Percentiles rank a stretch among this genome's conserved stretches.
These are phyloP conservation scores for Betta splendens DNA, from an alignment of 2,797 vertebrate species.

Conservation along the genomic window DNA sequence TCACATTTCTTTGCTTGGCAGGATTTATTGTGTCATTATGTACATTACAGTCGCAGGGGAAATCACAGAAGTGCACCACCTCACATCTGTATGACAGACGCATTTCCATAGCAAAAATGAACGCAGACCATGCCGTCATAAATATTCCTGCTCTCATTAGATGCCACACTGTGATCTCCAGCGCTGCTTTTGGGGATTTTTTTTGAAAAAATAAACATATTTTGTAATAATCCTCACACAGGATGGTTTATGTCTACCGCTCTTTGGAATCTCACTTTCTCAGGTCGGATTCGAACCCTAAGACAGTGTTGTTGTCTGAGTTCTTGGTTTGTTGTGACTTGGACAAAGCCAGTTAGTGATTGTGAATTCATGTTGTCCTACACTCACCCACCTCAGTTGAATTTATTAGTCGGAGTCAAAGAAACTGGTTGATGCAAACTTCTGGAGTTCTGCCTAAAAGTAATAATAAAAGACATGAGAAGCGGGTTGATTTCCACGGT, in stretches of 20 bases:
- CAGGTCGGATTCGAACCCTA: background rate
- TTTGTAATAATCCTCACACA: background rate
- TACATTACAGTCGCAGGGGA: constrained; percentile 45
- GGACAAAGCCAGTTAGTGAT: no score
- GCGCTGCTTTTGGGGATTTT: background rate
- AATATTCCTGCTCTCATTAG: constrained; percentile 4
- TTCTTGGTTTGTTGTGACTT: no score
- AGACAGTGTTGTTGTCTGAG: no score
- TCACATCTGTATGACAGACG: constrained; percentile 53
- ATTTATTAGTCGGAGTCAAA: no score
- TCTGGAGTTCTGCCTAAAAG: no score
- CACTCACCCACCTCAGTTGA: no score
- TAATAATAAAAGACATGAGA: no score
- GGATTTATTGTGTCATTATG: constrained; percentile 56
- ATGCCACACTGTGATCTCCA: background rate
- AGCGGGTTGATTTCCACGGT: no score
- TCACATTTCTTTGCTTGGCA: constrained; percentile 39
- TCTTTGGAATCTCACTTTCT: constrained; percentile 10
- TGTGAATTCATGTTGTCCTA: no score
- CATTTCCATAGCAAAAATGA: constrained; percentile 25
- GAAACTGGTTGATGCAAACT: no score
- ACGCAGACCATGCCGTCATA: constrained; percentile 16
- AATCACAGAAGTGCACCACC: constrained; percentile 42
- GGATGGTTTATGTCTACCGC: constrained; percentile 6
- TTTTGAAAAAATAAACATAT: constrained; percentile 9